Conservation (phyloP, 2,888 invertebrate genomes). For the Morpho helenor region DNA sequence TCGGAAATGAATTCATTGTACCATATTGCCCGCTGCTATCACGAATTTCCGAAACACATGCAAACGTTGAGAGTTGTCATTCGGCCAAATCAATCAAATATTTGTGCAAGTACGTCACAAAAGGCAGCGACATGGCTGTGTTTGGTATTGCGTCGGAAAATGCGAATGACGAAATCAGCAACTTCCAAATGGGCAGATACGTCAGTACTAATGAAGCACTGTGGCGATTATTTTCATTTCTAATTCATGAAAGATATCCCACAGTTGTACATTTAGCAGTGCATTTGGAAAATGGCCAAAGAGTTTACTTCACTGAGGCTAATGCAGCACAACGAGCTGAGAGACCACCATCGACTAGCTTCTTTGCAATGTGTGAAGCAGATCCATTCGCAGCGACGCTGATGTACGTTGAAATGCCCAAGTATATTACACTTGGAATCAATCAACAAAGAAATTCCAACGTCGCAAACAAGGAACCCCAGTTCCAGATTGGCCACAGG, state of each 20-base stretch:
- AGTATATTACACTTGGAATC: slow-evolving; percentile 9
- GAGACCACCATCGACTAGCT: slow-evolving; percentile 24
- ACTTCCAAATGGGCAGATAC: slow-evolving; percentile 31
- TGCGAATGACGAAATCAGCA: slow-evolving; percentile 34
- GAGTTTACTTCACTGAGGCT: slow-evolving; percentile 22
- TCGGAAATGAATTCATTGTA: slow-evolving; percentile 28
- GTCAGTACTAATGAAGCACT: slow-evolving; percentile 33
- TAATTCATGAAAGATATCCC: slow-evolving; percentile 23
- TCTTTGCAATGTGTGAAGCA: slow-evolving; percentile 30
- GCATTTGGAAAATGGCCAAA: slow-evolving; percentile 22
- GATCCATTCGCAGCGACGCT: slow-evolving; percentile 33
- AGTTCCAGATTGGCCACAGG: slow-evolving; percentile 30
- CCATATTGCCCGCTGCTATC: slow-evolving; percentile 29
- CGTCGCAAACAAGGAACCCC: slow-evolving; percentile 36
- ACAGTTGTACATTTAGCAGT: slow-evolving; percentile 14
- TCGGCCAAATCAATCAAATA: slow-evolving; percentile 30
- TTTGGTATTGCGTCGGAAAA: slow-evolving; percentile 35
- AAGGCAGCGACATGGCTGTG: slow-evolving; percentile 46
- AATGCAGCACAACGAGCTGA: slow-evolving; percentile 24
- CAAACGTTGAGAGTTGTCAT: slow-evolving; percentile 30
- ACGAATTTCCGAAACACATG: slow-evolving; percentile 27
- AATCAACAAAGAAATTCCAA: slow-evolving; percentile 36
- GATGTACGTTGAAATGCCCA: slow-evolving; percentile 25
- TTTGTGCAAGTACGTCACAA: slow-evolving; percentile 47
- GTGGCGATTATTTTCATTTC: slow-evolving; percentile 32